Percentiles rank a stretch among this genome's conserved stretches.
Conservation (phyloP, 2,888 invertebrate genomes). For the Taenaris catops region DNA sequence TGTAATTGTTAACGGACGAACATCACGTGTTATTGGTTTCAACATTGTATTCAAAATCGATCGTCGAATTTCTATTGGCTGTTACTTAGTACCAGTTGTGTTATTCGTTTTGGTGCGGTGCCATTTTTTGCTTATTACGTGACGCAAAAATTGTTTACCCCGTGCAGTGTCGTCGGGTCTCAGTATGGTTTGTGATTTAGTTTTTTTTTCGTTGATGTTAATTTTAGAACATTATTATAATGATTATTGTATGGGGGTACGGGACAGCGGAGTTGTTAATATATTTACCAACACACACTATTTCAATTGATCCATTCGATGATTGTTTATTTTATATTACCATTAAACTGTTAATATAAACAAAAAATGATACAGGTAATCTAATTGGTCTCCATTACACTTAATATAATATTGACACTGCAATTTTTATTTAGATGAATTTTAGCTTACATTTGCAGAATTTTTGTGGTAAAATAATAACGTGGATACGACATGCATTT, state of each 20-base stretch:
- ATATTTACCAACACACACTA: too few relatives aligned
- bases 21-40: slow-evolving; percentile 33
- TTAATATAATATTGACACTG: too few relatives aligned
- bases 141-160: slow-evolving; percentile 17
- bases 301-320: not conserved
- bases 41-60: too few relatives aligned
- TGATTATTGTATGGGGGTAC: slow-evolving; percentile 6
- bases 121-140: slow-evolving; percentile 35
- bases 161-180: slow-evolving; percentile 18
- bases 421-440: too few relatives aligned
- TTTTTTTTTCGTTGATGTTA: slow-evolving; percentile 11
- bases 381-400: too few relatives aligned
- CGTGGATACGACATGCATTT: too few relatives aligned
- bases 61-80: slow-evolving; percentile 40
- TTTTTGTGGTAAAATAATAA: too few relatives aligned
- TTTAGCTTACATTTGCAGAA: too few relatives aligned
- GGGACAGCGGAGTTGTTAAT: slow-evolving; percentile 17
- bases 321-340: slow-evolving; percentile 1
- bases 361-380: too few relatives aligned
- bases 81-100: slow-evolving; percentile 44
- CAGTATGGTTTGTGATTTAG: slow-evolving; percentile 22
- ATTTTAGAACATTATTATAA: slow-evolving; percentile 12
- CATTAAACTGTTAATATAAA: too few relatives aligned
- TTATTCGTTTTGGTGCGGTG: slow-evolving; percentile 34
- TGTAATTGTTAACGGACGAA: slow-evolving; percentile 13